Percentiles rank a stretch among this genome's conserved stretches.
These are phyloP conservation scores for Chionoecetes opilio DNA, from an alignment of 1,140 invertebrate genomes.

Conservation along the genomic window DNA sequence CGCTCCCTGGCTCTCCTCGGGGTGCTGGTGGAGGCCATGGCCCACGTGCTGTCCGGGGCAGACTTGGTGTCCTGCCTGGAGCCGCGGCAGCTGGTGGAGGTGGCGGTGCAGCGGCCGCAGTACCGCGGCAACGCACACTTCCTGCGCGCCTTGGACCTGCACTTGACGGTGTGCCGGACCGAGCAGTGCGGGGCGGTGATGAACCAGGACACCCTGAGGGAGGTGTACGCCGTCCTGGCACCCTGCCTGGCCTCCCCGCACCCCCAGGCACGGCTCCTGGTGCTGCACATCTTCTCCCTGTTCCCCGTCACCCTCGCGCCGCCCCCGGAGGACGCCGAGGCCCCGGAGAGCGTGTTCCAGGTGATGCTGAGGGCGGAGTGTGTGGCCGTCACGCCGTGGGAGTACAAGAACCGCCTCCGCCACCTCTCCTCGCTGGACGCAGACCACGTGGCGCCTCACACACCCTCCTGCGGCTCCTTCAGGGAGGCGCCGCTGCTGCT, in stretches of 20 bases:
- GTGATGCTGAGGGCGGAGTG: slow-evolving; percentile 89
- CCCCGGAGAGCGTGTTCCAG: slow-evolving; percentile 86
- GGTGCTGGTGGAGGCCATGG: slow-evolving; percentile 85
- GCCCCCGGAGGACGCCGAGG: slow-evolving; percentile 83
- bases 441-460: slow-evolving; percentile 82
- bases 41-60: slow-evolving; percentile 85
- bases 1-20: slow-evolving; percentile 85
- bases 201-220: slow-evolving; percentile 84
- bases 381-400: slow-evolving; percentile 88
- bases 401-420: slow-evolving; percentile 91
- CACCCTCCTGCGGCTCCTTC: slow-evolving; percentile 83
- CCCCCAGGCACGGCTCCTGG: slow-evolving; percentile 88
- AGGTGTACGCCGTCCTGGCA: slow-evolving; percentile 85
- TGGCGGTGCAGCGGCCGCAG: slow-evolving; percentile 79
- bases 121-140: slow-evolving; percentile 81
- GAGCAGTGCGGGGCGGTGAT: slow-evolving; percentile 74
- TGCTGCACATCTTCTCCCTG: slow-evolving; percentile 89
- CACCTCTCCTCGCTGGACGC: slow-evolving; percentile 89
- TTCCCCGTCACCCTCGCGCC: slow-evolving; percentile 85
- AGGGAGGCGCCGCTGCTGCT: slow-evolving; percentile 88
- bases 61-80: slow-evolving; percentile 83
- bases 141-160: slow-evolving; percentile 82
- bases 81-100: slow-evolving; percentile 81
- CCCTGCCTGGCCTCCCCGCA: slow-evolving; percentile 87
- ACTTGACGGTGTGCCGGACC: slow-evolving; percentile 81